Base-by-base conservation (phyloP, 2,888 invertebrate genomes). In the Polietes domitor region DNA sequence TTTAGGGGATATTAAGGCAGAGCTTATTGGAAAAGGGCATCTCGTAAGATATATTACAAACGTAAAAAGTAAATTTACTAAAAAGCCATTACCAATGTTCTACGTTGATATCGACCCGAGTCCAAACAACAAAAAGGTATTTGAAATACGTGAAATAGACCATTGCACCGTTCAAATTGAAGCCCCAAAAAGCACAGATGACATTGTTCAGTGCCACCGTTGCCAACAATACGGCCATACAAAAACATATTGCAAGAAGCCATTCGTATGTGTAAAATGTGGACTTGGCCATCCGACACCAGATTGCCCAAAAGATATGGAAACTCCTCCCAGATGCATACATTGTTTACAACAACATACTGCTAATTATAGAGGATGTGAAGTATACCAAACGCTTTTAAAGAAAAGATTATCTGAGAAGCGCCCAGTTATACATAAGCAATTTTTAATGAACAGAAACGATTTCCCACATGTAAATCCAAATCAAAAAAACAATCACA, bases 191-290 rank as follows among this genome's bases (percentile, higher is more conserved):
- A 71, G n/a, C 24, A 37, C 21, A n/a, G 43, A 47, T 4, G 74
- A 80, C 15, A 71, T 75, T 9, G 61, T 72, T 0, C 84, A 85
- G 50, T 85, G 85, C 50, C 82, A 58, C 28, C 72, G 80, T 3
- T 84, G 82, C 47, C 86, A 84, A 37, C 53, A 81, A 0, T 79
- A 82, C 41, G 81, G 79, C 0, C 81, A 83, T 24, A 80, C 79
- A 10, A 76, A 83, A 72, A 41, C 77, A 4, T 85, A 83, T 73
- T 86, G 85, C 37, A 81, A 53, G 10, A 37, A 12, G 12, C 37
- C 37, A 10, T 37, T 37, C 37, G 37, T 7, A 2, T 37, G 37
- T 12, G 85, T 32, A 3, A 82, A 77, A 41, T 72, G 73, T 65
- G 70, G 74, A 2, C 53, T 71, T 32, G 58, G 70, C 24, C 74